A percentile compares a stretch with the other conserved stretches of the same genome.
Conservation (phyloP, 2,797 vertebrate genomes). For the Gymnothorax reevesii region DNA sequence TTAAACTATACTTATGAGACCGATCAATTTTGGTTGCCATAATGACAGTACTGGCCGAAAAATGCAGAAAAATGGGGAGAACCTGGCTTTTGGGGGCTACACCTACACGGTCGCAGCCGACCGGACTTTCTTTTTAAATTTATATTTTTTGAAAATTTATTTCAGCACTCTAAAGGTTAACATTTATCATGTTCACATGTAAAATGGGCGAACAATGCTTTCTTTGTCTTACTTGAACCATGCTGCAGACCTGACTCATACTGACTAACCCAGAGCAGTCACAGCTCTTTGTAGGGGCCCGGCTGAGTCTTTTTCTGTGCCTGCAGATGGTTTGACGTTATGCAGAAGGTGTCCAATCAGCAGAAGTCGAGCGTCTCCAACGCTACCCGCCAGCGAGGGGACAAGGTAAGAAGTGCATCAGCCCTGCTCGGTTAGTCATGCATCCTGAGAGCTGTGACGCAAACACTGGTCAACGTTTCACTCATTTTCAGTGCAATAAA, state of each 20-base stretch:
- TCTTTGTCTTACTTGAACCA: too few relatives aligned
- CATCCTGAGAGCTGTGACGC: background rate
- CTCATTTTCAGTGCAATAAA: background rate
- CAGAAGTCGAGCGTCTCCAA: slow-evolving; percentile 85
- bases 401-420: slow-evolving; percentile 80
- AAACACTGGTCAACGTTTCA: background rate
- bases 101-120: too few relatives aligned
- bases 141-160: too few relatives aligned
- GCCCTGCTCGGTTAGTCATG: background rate
- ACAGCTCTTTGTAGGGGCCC: background rate
- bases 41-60: too few relatives aligned
- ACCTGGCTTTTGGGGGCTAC: too few relatives aligned
- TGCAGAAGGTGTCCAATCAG: slow-evolving; percentile 92
- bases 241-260: background rate
- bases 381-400: slow-evolving; percentile 86
- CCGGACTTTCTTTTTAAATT: too few relatives aligned
- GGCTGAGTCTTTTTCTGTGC: background rate
- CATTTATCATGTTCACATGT: too few relatives aligned
- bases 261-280: background rate
- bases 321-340: slow-evolving; percentile 96
- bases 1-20: too few relatives aligned
- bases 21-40: too few relatives aligned
- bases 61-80: too few relatives aligned
- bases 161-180: too few relatives aligned
- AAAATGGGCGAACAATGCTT: too few relatives aligned